phyloP scores from a whole-genome alignment of 2,113 vertebrate genomes.

The Ailurus styani region DNA sequence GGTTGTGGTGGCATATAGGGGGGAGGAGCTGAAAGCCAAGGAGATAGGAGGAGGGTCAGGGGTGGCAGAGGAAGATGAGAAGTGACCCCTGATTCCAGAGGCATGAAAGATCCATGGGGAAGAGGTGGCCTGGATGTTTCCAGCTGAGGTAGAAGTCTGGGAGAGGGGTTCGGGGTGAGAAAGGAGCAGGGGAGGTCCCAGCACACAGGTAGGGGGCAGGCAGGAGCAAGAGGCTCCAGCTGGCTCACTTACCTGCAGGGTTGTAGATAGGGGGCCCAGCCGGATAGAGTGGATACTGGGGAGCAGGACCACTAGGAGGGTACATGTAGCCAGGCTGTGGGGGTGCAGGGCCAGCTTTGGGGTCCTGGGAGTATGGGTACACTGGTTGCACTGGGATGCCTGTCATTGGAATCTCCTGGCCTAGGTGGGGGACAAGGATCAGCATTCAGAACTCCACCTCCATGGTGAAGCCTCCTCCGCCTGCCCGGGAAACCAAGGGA shows the following conservation, averaged over 20 bases:
- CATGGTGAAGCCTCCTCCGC: background rate
- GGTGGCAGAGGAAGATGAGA: background rate
- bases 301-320: conserved; percentile 64
- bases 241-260: conserved; percentile 70
- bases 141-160: background rate
- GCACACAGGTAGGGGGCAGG: background rate
- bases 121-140: background rate
- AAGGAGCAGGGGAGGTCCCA: background rate
- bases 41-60: background rate
- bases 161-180: background rate
- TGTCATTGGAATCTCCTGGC: conserved; percentile 90
- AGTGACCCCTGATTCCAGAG: fast-evolving
- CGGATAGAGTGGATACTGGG: conserved; percentile 73
- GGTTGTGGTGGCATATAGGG: conserved; percentile 72
- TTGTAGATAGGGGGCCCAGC: conserved; percentile 75
- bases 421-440: conserved; percentile 67
- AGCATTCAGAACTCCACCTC: background rate
- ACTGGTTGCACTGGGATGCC: conserved; percentile 86
- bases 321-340: conserved; percentile 73
- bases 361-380: conserved; percentile 78
- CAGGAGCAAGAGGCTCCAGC: background rate
- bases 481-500: background rate
- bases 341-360: conserved; percentile 71
- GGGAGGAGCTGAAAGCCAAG: conserved; percentile 73
- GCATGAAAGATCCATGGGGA: background rate